Conservation (phyloP, 2,113 vertebrate genomes). For the Beaufortia kweichowensis region DNA sequence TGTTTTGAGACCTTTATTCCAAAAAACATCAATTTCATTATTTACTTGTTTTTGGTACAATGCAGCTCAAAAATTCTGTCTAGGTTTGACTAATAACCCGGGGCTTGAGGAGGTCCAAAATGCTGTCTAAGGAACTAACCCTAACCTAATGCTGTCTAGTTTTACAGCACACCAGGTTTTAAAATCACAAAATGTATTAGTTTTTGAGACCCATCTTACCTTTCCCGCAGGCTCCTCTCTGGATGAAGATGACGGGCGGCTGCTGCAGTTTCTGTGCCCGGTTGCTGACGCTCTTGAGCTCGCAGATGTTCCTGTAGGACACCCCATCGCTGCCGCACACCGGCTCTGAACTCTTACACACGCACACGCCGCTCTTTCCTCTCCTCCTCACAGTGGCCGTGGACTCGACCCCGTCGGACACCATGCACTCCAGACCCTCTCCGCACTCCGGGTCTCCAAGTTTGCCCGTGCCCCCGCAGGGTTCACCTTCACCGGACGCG, state of each 20-base stretch:
- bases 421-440: constrained; percentile 80
- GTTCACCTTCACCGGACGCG: constrained; percentile 82
- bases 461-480: constrained; percentile 71
- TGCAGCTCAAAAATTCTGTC: neutral
- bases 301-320: constrained; percentile 86
- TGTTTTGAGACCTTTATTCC: no score
- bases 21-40: no score
- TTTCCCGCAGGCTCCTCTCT: constrained; percentile 87
- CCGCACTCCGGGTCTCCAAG: constrained; percentile 76
- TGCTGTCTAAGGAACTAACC: no score
- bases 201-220: constrained; percentile 67
- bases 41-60: neutral
- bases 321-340: constrained; percentile 92
- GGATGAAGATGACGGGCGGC: constrained; percentile 85
- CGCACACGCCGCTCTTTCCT: constrained; percentile 77
- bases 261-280: constrained; percentile 73
- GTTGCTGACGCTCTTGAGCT: constrained; percentile 83
- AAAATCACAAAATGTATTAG: neutral
- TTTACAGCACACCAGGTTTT: no score
- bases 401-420: constrained; percentile 72
- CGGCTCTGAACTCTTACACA: constrained; percentile 78
- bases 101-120: no score
- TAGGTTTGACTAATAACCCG: no score
- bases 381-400: constrained; percentile 81
- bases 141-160: no score